Evolutionary conservation across 1,140 invertebrate species (phyloP).

Genomic region (Trypoxylus dichotomus): DNA sequence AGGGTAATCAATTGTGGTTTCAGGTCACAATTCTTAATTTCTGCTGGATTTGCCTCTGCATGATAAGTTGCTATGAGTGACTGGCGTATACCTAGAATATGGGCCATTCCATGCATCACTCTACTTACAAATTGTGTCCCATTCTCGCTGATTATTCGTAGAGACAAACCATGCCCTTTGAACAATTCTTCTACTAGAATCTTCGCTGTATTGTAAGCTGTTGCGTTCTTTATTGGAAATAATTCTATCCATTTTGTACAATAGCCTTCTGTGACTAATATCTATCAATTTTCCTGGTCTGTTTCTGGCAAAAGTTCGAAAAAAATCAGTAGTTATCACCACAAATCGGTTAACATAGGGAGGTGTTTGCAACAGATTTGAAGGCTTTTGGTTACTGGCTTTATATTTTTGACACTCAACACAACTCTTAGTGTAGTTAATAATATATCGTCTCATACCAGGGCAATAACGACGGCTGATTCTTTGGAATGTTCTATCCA

Average conservation of each 20-base stretch:
- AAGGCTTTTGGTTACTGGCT: too few species aligned
- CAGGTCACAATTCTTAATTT: slow-evolving; percentile 50
- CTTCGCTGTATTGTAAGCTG: neutral
- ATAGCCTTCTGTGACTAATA: neutral
- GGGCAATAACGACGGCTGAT: too few species aligned
- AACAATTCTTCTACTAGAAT: neutral
- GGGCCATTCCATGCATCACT: neutral
- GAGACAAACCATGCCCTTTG: neutral
- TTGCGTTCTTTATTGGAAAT: neutral
- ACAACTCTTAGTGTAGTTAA: too few species aligned
- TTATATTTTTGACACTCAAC: too few species aligned
- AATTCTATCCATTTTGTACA: neutral
- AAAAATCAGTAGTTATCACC: neutral
- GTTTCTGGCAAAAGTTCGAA: neutral
- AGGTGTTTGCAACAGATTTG: neutral
- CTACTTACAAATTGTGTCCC: slow-evolving; percentile 5
- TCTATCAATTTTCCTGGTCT: neutral
- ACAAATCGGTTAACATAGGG: neutral
- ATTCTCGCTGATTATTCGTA: neutral
- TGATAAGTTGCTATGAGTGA: slow-evolving; percentile 44
- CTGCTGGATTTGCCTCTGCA: slow-evolving; percentile 52
- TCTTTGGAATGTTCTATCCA: too few species aligned
- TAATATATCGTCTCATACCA: too few species aligned
- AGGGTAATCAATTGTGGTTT: slow-evolving; percentile 49
- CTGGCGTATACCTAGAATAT: neutral